Evolutionary conservation across 2,113 vertebrate genomes (phyloP).

Genomic region (Brachypodius melanocephalos): DNA sequence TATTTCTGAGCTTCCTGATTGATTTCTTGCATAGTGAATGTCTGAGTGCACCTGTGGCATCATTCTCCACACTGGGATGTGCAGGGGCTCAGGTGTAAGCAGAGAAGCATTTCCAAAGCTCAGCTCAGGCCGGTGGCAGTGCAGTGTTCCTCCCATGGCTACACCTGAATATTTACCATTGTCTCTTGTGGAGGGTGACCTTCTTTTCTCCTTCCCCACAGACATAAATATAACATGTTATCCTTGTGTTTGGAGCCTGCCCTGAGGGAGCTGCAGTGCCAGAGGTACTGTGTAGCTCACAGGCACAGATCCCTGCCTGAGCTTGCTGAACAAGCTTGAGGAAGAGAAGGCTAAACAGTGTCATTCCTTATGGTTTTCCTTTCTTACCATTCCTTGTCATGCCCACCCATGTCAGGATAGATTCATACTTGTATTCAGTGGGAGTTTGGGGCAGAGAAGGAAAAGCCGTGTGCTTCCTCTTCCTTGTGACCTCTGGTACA

Average conservation of each 20-base stretch:
- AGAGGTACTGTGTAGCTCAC: not conserved
- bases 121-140: not conserved
- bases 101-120: not conserved
- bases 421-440: not conserved
- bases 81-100: not conserved
- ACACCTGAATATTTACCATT: not conserved
- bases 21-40: not conserved
- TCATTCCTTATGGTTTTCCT: not conserved
- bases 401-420: accelerated
- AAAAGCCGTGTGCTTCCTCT: not conserved
- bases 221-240: not conserved
- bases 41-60: not conserved
- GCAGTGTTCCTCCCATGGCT: not conserved
- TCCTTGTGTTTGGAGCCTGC: not conserved
- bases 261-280: not conserved
- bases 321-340: not conserved
- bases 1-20: not conserved
- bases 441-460: not conserved
- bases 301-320: not conserved
- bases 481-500: not conserved
- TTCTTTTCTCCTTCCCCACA: not conserved
- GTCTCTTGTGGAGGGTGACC: not conserved
- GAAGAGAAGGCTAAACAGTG: not conserved
- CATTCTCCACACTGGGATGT: not conserved
- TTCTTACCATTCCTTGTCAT: not conserved